Percentiles rank a stretch among this genome's conserved stretches.
These are phyloP conservation scores for Spilosoma lubricipeda DNA, from an alignment of 2,888 invertebrate species.

Conservation along the genomic window DNA sequence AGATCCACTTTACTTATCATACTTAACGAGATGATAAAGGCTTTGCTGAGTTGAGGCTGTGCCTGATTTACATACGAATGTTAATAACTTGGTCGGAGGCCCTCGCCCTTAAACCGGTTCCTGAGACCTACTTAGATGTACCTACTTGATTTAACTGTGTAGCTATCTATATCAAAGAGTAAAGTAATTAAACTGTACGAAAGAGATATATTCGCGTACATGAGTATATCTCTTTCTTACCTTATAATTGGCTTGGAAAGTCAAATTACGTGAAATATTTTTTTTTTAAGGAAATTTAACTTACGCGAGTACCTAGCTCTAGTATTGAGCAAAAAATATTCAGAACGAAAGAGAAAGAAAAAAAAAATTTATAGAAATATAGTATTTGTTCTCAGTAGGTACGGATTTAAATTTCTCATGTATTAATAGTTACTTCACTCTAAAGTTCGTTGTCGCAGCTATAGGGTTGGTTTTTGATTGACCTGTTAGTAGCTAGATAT, in stretches of 20 bases:
- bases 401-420: background rate
- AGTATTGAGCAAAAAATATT: background rate
- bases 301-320: background rate
- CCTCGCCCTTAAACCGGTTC: conserved; percentile 52
- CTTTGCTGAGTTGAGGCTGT: conserved; percentile 70
- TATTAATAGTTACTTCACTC: background rate
- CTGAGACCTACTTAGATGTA: conserved; percentile 31
- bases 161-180: conserved; percentile 2
- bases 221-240: background rate
- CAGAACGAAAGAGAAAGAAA: no score
- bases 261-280: background rate
- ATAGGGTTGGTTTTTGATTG: background rate
- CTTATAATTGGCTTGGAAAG: background rate
- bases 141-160: conserved; percentile 14
- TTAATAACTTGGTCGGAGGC: conserved; percentile 76
- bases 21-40: conserved; percentile 76
- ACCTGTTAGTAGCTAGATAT: background rate
- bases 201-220: background rate
- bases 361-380: background rate
- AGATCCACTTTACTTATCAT: conserved; percentile 69
- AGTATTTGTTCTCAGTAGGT: background rate
- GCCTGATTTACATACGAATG: conserved; percentile 83
- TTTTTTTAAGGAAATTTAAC: background rate
- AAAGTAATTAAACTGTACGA: background rate
- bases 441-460: background rate